Evolutionary conservation across 2,113 vertebrate species (phyloP), one percentile per base, ranked within the genome.

Genomic region (Microcebus lehilahytsara): DNA sequence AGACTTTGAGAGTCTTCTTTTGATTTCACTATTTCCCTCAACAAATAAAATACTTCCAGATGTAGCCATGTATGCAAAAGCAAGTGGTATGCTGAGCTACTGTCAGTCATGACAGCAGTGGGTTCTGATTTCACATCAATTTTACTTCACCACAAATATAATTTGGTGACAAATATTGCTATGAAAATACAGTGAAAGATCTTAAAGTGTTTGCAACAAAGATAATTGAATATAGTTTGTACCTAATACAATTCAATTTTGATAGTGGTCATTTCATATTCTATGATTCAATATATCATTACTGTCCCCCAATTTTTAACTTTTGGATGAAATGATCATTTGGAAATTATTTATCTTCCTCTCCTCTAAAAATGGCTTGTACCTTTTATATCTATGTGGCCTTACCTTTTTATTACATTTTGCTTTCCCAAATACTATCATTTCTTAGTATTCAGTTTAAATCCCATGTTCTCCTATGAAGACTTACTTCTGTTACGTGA

Each of bases 1-100:
- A 94, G 84, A 81, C n/a, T 83, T 89, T 64, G 86, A 94, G 0
- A 32, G 25, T 84, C 6, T 66, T 97, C 27, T 19, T 97, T 81
- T 81, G 62, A 93, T 95, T 89, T 97, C 78, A 42, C 3, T 62
- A 1, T 40, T 85, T 94, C 0, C 67, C 49, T 86, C 25, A 5
- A 20, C 53, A 89, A 75, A 58, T 49, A 83, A 89, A 89, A 46
- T 23, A 78, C 27, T 92, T 92, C 16, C 69, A 64, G 95, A 89
- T 83, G 32, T 56, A 75, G 3, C 56, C 27, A 0, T 86, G 9
- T 83, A 46, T 46, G 96, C 64, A 95, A 95, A 49, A 64, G 25
- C 51, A 89, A 67, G 32, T 86, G 37, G 49, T 95, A 17, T 77
- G 20, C 92, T 96, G 91, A 90, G 87, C 42, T 49, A 9, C 6